These are phyloP conservation scores for Chloroclystis v-ata DNA, from an alignment of 2,888 invertebrate genomes.

Conservation along the genomic window DNA sequence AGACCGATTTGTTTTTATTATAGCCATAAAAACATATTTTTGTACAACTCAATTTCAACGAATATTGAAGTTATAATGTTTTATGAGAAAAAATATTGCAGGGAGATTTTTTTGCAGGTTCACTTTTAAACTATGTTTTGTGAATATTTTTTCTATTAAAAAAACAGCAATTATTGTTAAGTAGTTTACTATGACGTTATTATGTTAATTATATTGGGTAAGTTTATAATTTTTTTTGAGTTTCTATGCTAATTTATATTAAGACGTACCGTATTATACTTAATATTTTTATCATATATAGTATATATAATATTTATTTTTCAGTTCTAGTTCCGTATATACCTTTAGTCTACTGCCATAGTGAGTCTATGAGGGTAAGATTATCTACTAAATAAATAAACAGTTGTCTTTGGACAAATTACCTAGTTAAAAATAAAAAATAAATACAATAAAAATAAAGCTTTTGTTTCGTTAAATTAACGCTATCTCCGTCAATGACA, in stretches of 20 bases:
- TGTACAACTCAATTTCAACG: not conserved
- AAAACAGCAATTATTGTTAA: no score
- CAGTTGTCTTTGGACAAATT: no score
- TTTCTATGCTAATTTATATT: not conserved
- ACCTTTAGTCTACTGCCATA: conserved; percentile 48
- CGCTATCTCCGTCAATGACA: no score
- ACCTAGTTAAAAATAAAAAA: no score
- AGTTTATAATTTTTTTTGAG: conserved; percentile 8
- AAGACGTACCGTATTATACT: no score
- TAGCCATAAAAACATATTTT: not conserved
- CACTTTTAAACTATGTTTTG: conserved; percentile 1
- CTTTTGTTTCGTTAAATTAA: no score
- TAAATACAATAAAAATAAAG: no score
- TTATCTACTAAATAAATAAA: not conserved
- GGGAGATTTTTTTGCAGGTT: not conserved
- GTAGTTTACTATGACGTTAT: conserved; percentile 41
- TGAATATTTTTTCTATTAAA: not conserved
- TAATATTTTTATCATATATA: no score
- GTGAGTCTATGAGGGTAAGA: conserved; percentile 62
- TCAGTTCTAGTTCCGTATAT: conserved; percentile 44
- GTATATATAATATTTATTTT: conserved; percentile 15
- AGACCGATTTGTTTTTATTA: not conserved
- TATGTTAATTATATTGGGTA: conserved; percentile 54
- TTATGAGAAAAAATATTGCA: no score
- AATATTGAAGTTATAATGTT: no score